Base-by-base conservation (phyloP, 2,113 vertebrate genomes). In the Ptyas mucosa region DNA sequence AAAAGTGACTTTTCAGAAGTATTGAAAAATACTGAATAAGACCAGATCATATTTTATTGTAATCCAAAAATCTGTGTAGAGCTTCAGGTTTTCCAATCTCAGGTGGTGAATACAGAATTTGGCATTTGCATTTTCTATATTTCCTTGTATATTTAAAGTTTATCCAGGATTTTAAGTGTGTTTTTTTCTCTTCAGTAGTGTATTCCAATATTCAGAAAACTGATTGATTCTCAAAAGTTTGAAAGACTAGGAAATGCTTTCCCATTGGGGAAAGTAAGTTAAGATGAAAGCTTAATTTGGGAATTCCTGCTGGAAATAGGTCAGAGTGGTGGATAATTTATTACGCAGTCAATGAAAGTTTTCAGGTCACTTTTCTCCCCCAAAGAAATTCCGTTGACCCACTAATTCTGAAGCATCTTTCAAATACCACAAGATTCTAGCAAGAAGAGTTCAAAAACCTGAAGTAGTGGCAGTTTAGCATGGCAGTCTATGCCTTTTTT, bases 281-380 rank as follows among this genome's bases (percentile, higher is more conserved):
- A 90, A 64, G 43, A 14, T 90, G 4, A 14, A 90, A 52, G 14
- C 29, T 53, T 54, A 46, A 46, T 46, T 23, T 34, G 23, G 51
- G 89, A 29, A 34, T 23, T 14, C 49, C n/a, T 52, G 18, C 26
- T 12, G 26, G 57, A 49, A 15, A n/a, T 64, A 89, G 3, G 11
- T 64, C 89, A 89, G 12, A 12, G 8, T 51, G 39, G 3, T 89
- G 23, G 39, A 61, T n/a, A 34, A 15, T 75, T 75, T 75, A 18
- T 81, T 81, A 39, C 8, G 3, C 34, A 21, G 34, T 5, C 0
- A 0, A 11, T 11, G 26, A 11, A 89, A 34, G n/a, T 0, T 23
- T 24, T 0, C 0, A 2, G 1, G 0, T 14, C 18, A 21, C 0
- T 21, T 0, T 12, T 11, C 34, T 15, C 4, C 0, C 1, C 1